Percentiles rank a stretch among this genome's conserved stretches.
phyloP scores from a whole-genome alignment of 2,888 invertebrate genomes.

The Eumacrocentrus americanus region DNA sequence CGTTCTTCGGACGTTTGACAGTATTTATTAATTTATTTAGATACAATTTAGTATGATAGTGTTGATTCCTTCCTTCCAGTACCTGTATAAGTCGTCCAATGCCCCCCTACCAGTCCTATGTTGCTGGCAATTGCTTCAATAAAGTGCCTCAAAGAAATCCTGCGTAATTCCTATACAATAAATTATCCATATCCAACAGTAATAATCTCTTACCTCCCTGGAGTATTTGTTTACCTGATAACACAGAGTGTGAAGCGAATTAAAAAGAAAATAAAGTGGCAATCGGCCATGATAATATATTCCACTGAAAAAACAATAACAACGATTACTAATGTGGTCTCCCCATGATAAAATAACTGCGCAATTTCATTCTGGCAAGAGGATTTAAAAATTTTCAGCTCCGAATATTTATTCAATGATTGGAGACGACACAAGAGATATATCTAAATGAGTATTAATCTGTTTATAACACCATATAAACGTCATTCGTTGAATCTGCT shows the following conservation, averaged over 20 bases:
- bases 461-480: background rate
- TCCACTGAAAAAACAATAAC: background rate
- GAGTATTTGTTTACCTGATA: background rate
- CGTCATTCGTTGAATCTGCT: conserved; percentile 1
- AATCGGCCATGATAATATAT: background rate
- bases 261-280: background rate
- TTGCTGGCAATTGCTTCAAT: conserved; percentile 13
- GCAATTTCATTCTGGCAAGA: too few species aligned
- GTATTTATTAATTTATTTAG: conserved; percentile 9
- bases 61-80: background rate
- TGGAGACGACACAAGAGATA: background rate
- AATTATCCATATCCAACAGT: conserved; percentile 2
- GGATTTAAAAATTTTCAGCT: too few species aligned
- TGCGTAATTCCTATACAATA: conserved; percentile 1
- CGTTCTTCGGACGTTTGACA: conserved; percentile 7
- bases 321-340: too few species aligned
- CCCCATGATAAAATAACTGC: too few species aligned
- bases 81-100: background rate
- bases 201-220: background rate
- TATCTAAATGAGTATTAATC: background rate
- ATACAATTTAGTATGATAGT: conserved; percentile 14
- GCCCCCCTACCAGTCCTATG: background rate
- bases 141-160: conserved; percentile 1
- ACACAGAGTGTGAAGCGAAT: conserved; percentile 3
- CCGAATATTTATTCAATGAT: background rate